These are phyloP conservation scores for Orius insidiosus DNA, from an alignment of 1,140 invertebrate genomes.

Conservation along the genomic window DNA sequence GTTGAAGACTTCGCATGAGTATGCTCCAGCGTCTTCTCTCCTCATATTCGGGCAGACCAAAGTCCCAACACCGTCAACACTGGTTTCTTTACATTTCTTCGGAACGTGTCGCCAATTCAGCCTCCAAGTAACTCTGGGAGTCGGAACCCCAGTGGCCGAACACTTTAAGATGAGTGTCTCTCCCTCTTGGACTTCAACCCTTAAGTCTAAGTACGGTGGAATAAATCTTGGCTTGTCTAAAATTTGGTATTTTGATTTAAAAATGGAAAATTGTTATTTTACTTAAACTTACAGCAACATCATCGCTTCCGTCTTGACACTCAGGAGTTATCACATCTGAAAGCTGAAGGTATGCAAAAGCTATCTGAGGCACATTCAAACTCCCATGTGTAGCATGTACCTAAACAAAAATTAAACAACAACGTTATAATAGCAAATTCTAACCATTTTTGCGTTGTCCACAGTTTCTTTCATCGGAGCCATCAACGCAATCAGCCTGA, in stretches of 20 bases:
- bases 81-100: slow-evolving; percentile 57
- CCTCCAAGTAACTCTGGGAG: slow-evolving; percentile 84
- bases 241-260: slow-evolving; percentile 7
- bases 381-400: slow-evolving; percentile 60
- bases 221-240: slow-evolving; percentile 3
- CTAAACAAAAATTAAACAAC: slow-evolving; percentile 23
- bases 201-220: slow-evolving; percentile 19
- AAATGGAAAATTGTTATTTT: too few species aligned
- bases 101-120: slow-evolving; percentile 95
- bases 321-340: slow-evolving; percentile 84
- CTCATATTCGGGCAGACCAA: slow-evolving; percentile 64
- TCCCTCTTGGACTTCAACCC: slow-evolving; percentile 36
- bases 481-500: slow-evolving; percentile 84
- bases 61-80: slow-evolving; percentile 58
- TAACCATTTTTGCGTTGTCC: slow-evolving; percentile 24
- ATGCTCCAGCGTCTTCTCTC: slow-evolving; percentile 75
- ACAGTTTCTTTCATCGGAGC: slow-evolving; percentile 62
- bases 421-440: neutral
- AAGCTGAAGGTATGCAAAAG: slow-evolving; percentile 85
- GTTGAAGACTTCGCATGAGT: slow-evolving; percentile 93
- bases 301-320: slow-evolving; percentile 76
- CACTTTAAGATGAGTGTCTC: slow-evolving; percentile 64
- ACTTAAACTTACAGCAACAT: slow-evolving; percentile 84
- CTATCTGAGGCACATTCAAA: slow-evolving; percentile 49
- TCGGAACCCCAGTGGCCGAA: slow-evolving; percentile 72